Conservation (phyloP, 1,140 invertebrate species). For the Atta colombica region DNA sequence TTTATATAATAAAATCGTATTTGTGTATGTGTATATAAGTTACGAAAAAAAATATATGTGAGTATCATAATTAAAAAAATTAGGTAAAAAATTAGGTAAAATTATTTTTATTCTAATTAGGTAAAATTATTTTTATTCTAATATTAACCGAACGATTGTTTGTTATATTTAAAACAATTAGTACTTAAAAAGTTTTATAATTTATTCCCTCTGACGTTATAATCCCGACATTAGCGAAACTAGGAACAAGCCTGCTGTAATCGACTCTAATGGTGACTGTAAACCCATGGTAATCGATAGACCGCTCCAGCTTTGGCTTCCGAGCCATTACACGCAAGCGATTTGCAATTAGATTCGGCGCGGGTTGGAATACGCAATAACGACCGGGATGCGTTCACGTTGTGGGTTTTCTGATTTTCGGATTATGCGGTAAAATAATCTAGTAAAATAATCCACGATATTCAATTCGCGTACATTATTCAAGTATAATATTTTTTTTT, state of each 20-base stretch:
- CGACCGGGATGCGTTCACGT: constrained; percentile 12
- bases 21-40: background rate
- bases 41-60: constrained; percentile 2
- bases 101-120: background rate
- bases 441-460: background rate
- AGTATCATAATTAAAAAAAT: background rate
- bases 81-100: background rate
- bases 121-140: background rate
- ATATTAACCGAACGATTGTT: background rate
- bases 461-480: background rate
- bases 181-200: constrained; percentile 1
- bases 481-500: constrained; percentile 29
- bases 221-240: constrained; percentile 12
- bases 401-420: constrained; percentile 59
- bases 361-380: constrained; percentile 55
- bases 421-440: constrained; percentile 5
- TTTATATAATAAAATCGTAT: background rate
- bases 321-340: constrained; percentile 70
- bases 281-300: constrained; percentile 76
- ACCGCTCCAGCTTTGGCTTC: constrained; percentile 54
- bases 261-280: constrained; percentile 71
- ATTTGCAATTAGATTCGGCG: constrained; percentile 70
- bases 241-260: constrained; percentile 46
- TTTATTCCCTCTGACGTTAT: constrained; percentile 27
- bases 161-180: background rate